These are phyloP conservation scores for Delphinapterus leucas DNA, from an alignment of 2,113 vertebrate species.

Conservation along the genomic window DNA sequence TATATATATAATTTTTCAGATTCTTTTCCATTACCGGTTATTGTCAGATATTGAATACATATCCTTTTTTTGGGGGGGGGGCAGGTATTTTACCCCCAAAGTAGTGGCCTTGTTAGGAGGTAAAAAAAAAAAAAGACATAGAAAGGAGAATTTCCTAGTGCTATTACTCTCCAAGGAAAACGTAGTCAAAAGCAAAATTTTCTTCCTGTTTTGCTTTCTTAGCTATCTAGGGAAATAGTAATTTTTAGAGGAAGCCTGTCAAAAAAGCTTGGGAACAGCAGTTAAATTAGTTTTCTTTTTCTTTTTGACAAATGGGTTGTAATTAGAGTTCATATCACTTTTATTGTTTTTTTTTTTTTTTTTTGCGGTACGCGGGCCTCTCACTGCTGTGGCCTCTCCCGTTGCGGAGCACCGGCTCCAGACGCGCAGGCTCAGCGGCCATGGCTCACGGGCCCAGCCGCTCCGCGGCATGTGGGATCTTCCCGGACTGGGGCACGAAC, in stretches of 20 bases:
- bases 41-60: neutral
- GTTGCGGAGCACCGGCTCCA: no score
- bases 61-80: neutral
- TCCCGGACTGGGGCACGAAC: no score
- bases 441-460: no score
- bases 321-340: slow-evolving; percentile 38
- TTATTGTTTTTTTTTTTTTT: neutral
- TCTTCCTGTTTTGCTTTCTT: slow-evolving; percentile 11
- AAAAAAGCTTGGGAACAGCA: slow-evolving; percentile 20
- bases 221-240: slow-evolving; percentile 24
- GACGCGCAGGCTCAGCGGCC: no score
- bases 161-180: neutral
- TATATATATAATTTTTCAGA: neutral
- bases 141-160: neutral
- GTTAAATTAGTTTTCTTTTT: slow-evolving; percentile 44
- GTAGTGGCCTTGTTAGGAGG: neutral
- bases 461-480: no score
- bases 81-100: neutral
- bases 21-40: neutral
- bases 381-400: no score
- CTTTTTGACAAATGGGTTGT: slow-evolving; percentile 33
- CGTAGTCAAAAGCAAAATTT: neutral
- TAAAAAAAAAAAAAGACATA: neutral
- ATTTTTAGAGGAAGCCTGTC: slow-evolving; percentile 45
- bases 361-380: no score